phyloP scores from a whole-genome alignment of 30 jellyfish, hydroid and myxozoan genomes.

The Chrysaora quinquecirrha region DNA sequence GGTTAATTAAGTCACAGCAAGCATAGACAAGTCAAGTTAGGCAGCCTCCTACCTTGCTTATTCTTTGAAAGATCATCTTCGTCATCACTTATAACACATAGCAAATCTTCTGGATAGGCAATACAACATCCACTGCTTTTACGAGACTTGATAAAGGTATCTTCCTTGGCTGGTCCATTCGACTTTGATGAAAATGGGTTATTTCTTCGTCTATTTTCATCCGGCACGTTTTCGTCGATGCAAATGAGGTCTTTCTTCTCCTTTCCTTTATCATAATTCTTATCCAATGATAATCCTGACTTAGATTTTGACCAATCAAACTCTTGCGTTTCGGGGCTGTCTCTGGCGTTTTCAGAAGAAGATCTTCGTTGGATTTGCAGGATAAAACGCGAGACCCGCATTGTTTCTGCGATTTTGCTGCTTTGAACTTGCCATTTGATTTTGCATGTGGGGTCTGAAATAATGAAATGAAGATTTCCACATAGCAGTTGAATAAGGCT shows the following conservation, averaged over 20 bases:
- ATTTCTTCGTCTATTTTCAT: not conserved
- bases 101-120: no score
- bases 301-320: not conserved
- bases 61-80: no score
- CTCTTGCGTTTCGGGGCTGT: not conserved
- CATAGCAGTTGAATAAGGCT: no score
- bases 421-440: not conserved
- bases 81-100: no score
- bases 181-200: no score
- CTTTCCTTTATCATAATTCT: not conserved
- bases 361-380: not conserved
- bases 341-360: not conserved
- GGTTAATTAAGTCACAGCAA: no score
- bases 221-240: not conserved
- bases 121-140: no score
- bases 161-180: no score
- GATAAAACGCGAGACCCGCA: not conserved
- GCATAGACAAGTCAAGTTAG: no score
- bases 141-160: no score
- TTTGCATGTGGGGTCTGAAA: not conserved
- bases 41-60: no score
- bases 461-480: no score
- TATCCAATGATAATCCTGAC: not conserved
- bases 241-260: not conserved
- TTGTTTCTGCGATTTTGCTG: not conserved